phyloP scores from a whole-genome alignment of 2,888 invertebrate genomes.

The Cryptocephalus moraei region DNA sequence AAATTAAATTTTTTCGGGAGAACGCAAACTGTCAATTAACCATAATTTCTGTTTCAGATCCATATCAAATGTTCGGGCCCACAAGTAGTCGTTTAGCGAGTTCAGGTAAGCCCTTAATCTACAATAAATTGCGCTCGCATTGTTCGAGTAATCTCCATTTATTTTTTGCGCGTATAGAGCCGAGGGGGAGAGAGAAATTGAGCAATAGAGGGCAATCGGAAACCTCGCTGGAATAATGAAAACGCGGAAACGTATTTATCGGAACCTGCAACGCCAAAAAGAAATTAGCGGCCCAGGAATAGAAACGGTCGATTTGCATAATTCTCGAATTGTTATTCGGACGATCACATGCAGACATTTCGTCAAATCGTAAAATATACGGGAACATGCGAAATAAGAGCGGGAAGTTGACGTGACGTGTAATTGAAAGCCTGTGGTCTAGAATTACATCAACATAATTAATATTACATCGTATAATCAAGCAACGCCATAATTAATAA shows the following conservation, averaged over 20 bases:
- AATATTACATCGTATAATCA: no score
- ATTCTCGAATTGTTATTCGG: constrained; percentile 1
- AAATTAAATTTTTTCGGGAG: constrained; percentile 4
- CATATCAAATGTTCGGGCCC: constrained; percentile 96
- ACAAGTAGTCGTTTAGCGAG: constrained; percentile 93
- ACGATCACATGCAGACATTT: background rate
- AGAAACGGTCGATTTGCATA: constrained; percentile 6
- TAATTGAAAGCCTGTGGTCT: no score
- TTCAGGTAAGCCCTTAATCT: constrained; percentile 58
- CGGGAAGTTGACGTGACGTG: no score
- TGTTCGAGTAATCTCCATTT: constrained; percentile 3
- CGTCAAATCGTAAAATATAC: no score
- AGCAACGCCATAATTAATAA: no score
- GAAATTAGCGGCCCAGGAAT: constrained; percentile 4
- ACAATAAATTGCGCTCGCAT: constrained; percentile 8
- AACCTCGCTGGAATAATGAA: constrained; percentile 6
- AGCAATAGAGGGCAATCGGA: constrained; percentile 4
- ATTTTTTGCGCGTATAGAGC: background rate
- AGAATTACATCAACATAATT: no score
- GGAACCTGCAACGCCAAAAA: constrained; percentile 3
- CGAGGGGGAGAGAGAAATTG: constrained; percentile 1
- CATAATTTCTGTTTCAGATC: constrained; percentile 67
- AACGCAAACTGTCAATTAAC: constrained; percentile 16
- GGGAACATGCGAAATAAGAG: no score
- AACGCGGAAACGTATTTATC: constrained; percentile 6